These are phyloP conservation scores for Drosophila ogumai DNA, from an alignment of 1,140 invertebrate species.

Conservation along the genomic window DNA sequence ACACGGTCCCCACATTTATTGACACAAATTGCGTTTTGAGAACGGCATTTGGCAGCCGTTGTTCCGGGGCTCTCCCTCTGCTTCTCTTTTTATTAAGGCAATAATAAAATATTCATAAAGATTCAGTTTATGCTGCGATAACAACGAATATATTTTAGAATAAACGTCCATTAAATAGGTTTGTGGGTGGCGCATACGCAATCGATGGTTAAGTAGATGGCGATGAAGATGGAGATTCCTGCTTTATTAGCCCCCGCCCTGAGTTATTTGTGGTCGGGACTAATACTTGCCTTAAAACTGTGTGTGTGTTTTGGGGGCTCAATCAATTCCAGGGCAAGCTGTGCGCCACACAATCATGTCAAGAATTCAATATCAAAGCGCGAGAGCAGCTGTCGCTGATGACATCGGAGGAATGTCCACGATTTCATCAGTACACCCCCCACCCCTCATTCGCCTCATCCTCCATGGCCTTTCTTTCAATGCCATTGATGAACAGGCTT, in stretches of 20 bases:
- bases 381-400: constrained; percentile 75
- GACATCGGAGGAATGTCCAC: constrained; percentile 56
- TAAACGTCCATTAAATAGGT: constrained; percentile 59
- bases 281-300: constrained; percentile 35
- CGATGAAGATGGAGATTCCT: not conserved
- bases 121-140: constrained; percentile 69
- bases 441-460: not conserved
- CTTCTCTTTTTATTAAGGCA: constrained; percentile 68
- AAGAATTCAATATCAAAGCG: constrained; percentile 81
- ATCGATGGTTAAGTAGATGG: constrained; percentile 15
- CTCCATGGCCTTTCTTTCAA: constrained; percentile 30
- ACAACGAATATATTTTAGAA: constrained; percentile 57
- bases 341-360: constrained; percentile 74
- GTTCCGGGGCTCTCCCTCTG: constrained; percentile 18
- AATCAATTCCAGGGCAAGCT: constrained; percentile 64
- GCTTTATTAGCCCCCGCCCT: constrained; percentile 56
- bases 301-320: constrained; percentile 5
- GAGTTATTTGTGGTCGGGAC: constrained; percentile 53
- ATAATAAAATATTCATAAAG: constrained; percentile 84
- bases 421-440: not conserved
- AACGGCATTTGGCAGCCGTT: constrained; percentile 44
- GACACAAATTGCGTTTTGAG: constrained; percentile 78
- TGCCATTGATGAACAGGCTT: constrained; percentile 71
- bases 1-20: constrained; percentile 61
- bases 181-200: constrained; percentile 9